A percentile compares a stretch with the other conserved stretches of the same genome.
phyloP scores from a whole-genome alignment of 2,113 vertebrate species.

The Egretta garzetta region DNA sequence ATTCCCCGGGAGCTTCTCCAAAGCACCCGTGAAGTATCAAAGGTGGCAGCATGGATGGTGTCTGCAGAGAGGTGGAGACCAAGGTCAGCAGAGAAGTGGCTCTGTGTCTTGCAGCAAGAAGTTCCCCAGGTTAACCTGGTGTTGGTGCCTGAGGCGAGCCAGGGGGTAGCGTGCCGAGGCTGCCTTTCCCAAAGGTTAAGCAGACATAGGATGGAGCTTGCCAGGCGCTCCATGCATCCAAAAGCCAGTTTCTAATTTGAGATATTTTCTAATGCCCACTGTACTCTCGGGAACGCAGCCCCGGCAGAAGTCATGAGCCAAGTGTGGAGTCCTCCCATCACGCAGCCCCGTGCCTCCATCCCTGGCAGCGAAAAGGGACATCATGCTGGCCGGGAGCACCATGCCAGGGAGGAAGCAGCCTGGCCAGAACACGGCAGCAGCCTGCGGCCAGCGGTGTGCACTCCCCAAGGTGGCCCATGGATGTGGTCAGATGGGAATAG shows the following conservation, averaged over 20 bases:
- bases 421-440: not conserved
- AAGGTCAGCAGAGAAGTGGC: not conserved
- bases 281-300: not conserved
- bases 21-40: not conserved
- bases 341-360: accelerated
- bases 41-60: not conserved
- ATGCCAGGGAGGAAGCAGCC: not conserved
- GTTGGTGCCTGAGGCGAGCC: not conserved
- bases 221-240: not conserved
- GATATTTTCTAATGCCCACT: not conserved
- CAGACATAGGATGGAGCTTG: not conserved
- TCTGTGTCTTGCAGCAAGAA: not conserved
- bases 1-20: not conserved
- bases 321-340: not conserved
- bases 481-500: not conserved
- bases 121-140: not conserved
- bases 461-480: not conserved
- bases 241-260: slow-evolving; percentile 44
- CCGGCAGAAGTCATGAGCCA: not conserved
- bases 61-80: not conserved
- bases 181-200: slow-evolving; percentile 34
- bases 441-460: not conserved
- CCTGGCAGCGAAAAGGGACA: not conserved
- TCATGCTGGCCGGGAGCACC: not conserved
- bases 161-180: not conserved